Conservation (phyloP, 2,888 invertebrate species). For the Drosophila recens region DNA sequence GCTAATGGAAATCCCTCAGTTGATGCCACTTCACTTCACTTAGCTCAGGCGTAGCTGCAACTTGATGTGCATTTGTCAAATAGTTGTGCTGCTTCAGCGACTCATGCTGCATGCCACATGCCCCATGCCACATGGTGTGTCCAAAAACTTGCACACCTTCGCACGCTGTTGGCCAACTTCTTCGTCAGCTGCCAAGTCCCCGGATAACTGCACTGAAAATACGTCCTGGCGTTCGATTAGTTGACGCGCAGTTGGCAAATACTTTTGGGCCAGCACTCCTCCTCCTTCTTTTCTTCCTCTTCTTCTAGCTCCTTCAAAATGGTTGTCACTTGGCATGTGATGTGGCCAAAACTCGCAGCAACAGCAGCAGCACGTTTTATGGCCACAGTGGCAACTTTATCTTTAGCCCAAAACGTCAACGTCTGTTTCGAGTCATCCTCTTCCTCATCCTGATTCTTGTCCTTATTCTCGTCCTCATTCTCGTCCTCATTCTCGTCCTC, state of each 20-base stretch:
- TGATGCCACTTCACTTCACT: conserved; percentile 43
- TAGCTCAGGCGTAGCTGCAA: conserved; percentile 9
- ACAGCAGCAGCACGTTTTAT: conserved; percentile 67
- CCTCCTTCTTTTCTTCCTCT: no score
- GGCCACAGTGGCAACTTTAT: conserved; percentile 70
- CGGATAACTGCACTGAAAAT: conserved; percentile 44
- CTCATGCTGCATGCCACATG: not conserved
- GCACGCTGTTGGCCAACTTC: conserved; percentile 20
- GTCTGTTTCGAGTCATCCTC: conserved; percentile 63
- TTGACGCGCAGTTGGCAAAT: conserved; percentile 67
- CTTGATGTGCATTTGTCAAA: conserved; percentile 74
- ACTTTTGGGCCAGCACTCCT: conserved; percentile 51
- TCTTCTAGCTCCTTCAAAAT: conserved; percentile 29
- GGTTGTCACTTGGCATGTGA: conserved; percentile 56
- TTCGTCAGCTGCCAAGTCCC: conserved; percentile 26
- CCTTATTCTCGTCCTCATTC: conserved; percentile 27
- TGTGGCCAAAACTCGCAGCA: conserved; percentile 42
- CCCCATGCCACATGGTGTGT: conserved; percentile 7
- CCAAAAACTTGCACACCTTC: conserved; percentile 55
- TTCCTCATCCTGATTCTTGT: not conserved
- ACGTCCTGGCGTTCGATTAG: conserved; percentile 70
- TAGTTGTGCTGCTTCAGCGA: conserved; percentile 58
- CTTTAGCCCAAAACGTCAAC: conserved; percentile 57
- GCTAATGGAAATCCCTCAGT: conserved; percentile 64
- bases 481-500: not conserved